A percentile compares a stretch with the other conserved stretches of the same genome.
Conservation (phyloP, 2,797 vertebrate genomes). For the Catharus ustulatus region DNA sequence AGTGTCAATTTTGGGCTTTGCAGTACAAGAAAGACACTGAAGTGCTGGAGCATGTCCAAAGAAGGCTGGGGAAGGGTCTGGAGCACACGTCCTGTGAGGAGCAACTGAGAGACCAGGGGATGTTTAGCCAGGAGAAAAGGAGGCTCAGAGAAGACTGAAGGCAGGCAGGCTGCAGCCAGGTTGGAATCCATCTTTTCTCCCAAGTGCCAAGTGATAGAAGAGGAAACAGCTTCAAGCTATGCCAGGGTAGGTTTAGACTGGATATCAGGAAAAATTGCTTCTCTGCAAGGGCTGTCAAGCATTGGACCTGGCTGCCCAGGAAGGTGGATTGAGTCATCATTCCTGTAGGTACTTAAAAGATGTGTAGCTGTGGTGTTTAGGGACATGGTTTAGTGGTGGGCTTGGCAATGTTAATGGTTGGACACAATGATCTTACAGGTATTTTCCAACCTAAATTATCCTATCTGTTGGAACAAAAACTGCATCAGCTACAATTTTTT, state of each 20-base stretch:
- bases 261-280: neutral
- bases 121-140: neutral
- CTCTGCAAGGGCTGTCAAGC: neutral
- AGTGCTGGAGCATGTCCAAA: accelerated
- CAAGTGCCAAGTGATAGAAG: accelerated
- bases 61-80: neutral
- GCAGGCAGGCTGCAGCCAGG: neutral
- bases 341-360: neutral
- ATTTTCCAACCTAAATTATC: neutral
- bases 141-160: neutral
- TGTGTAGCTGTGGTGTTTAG: neutral
- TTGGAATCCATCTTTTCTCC: neutral
- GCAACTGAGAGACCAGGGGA: neutral
- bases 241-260: neutral
- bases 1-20: neutral
- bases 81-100: neutral
- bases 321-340: neutral
- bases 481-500: neutral
- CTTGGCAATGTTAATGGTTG: neutral
- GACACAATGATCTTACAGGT: neutral
- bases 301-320: neutral
- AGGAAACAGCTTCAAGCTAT: neutral
- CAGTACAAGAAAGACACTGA: neutral
- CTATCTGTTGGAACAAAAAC: neutral
- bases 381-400: neutral